Percentiles rank a stretch among this genome's conserved stretches.
These are phyloP conservation scores for Thymelicus acteon DNA, from an alignment of 2,888 invertebrate species.

Conservation along the genomic window DNA sequence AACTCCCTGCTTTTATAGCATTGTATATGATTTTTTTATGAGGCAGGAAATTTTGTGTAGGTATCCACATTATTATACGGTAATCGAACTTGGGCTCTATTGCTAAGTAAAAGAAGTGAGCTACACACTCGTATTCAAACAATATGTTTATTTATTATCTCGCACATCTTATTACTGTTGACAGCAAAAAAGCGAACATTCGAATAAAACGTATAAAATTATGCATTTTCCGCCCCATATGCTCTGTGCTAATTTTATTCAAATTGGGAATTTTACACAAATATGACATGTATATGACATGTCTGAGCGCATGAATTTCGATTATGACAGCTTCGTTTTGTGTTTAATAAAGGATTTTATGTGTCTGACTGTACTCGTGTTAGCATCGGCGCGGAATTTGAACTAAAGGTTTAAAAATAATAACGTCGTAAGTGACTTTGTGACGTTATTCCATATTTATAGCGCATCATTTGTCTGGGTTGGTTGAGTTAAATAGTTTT, in stretches of 20 bases:
- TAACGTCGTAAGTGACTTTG: background rate
- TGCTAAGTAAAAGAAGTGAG: background rate
- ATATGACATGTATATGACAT: constrained; percentile 46
- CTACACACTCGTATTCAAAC: background rate
- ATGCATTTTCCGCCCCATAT: constrained; percentile 46
- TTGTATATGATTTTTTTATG: too few species aligned
- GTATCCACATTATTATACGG: too few species aligned
- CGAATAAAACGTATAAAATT: constrained; percentile 45
- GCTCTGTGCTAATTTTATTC: constrained; percentile 57
- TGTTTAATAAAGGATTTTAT: constrained; percentile 48
- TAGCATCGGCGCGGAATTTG: constrained; percentile 12
- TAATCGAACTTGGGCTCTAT: background rate
- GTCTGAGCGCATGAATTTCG: constrained; percentile 38
- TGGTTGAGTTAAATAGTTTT: too few species aligned
- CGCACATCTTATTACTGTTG: constrained; percentile 26
- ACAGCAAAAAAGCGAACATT: constrained; percentile 36
- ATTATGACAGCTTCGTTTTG: constrained; percentile 49
- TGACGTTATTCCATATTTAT: background rate
- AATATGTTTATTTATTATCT: constrained; percentile 10
- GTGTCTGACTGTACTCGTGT: constrained; percentile 39
- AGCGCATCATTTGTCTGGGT: too few species aligned
- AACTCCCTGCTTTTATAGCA: too few species aligned
- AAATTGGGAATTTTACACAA: constrained; percentile 53
- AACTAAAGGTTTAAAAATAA: constrained; percentile 1
- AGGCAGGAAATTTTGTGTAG: too few species aligned